Evolutionary conservation across 2,888 invertebrate species (phyloP), one percentile per base, ranked within the genome.

Genomic region (Fissipunctia ypsillon): DNA sequence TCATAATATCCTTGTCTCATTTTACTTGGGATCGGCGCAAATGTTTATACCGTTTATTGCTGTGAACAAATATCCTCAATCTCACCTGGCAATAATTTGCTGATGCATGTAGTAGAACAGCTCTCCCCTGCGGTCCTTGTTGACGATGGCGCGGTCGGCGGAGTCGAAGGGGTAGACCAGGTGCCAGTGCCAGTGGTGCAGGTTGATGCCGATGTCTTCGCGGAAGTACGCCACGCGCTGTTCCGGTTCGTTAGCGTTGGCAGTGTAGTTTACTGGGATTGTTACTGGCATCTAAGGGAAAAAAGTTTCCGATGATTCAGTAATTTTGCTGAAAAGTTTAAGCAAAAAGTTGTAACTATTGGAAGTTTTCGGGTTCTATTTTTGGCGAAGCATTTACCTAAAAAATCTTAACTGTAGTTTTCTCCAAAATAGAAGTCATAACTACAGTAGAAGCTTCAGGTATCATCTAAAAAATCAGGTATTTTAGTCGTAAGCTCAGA

Each of bases 161-260:
- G 97, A 97, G 84, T 97, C 97, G 92, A 97, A 97, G 0, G 98
- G 98, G 92, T 98, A 98, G 3, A 98, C 98, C 84, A 98, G 96
- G 93, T 99, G 98, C 98, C 98, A 98, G 91, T 98, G 98, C 98
- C 98, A 99, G 91, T 99, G 98, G 92, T 98, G 98, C 67, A 98
- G 97, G 94, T 98, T 98, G 86, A 98, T 96, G 82, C 98, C 98
- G 78, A 98, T 96, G 92, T 98, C 98, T 91, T 98, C 98, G 56
- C 98, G 97, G 97, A 98, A 98, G 93, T 98, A 99, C 45, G 98
- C 98, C 77, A 98, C 92, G 9, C 97, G 97, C 91, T 98, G 98
- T 88, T 99, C 98, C 1, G 97, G 97, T 87, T 98, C 98, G 5
- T 96, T 88, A 80, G 97, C 97, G 0, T 97, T 97, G 0, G 98